Base-by-base conservation (phyloP, 92 coral and sea anemone genomes). In the Porites divaricata region DNA sequence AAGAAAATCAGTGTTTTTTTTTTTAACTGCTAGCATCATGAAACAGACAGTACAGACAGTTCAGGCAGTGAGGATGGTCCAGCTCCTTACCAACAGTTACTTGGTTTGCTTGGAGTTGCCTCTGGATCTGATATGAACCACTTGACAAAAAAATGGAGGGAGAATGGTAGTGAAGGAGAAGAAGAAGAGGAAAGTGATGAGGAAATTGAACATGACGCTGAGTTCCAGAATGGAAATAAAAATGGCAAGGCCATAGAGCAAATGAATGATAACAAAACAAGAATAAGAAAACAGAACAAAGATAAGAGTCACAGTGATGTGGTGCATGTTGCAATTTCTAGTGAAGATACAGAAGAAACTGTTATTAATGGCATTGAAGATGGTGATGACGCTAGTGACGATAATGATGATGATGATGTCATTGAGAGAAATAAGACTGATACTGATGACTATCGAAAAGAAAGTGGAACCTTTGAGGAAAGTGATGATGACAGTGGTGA, bases 11-110 rank as follows among this genome's bases (percentile, higher is more conserved):
- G 15, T 20, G 35, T 41, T 24, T 11, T 24, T 3, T 63, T 45
- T 19, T 12, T 1, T 54, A n/a, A 1, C 24, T 19, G 26, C 17
- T 50, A 83, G 87, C 24, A 22, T 25, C 51, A 63, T 45, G 52
- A 83, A 45, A 14, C 59, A 16, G 87, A 83, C 4, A 51, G 73
- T 53, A 14, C 59, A 16, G 87, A 83, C 4, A 51, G 73, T 53
- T 73, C 80, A 63, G 87, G 74, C n/a, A 23, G 66, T 52, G 93
- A 84, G n/a, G 88, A 75, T 17, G 88, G 76, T 10, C 80, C 66
- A 17, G 86, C 90, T 63, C 90, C 95, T 14, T 96, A 94, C 81
- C 83, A 90, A 79, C 84, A 90, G 88, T 69, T 96, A 81, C 91
- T 96, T 19, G 91, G 85, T 21, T 88, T 94, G 51, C 90, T 96